Base-by-base conservation (phyloP, 1,140 invertebrate species). In the Cepaea nemoralis region DNA sequence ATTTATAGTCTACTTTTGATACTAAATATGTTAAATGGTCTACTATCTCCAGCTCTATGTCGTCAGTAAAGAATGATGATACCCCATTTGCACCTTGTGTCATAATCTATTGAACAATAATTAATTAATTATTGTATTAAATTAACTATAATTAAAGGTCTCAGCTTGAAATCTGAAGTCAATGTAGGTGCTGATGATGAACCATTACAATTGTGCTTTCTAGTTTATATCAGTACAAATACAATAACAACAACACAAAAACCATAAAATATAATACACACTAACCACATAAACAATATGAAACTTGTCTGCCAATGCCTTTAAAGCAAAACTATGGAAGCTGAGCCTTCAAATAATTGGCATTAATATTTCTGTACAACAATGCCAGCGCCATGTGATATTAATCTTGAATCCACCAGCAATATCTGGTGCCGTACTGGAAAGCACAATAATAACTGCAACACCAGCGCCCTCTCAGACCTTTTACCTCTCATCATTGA, bases 401-500 rank as follows among this genome's bases (percentile, higher is more conserved):
- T n/a, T 22, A 63, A 16, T 31, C 59, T 63, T 27, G 16, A 63
- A 63, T 63, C 59, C 59, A 6, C 27, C 33, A 27, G 27, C 27
- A 63, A 2, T 63, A 63, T 63, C 27, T 63, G 59, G 27, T 63
- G 59, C 59, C 33, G 27, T 31, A 16, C 59, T 6, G 5, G 59
- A 31, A 63, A 31, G 27, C 59, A 63, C n/a, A 63, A 63, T 63
- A 6, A 10, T 31, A 31, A 27, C 27, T 27, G 19, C 37, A 81
- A 66, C 67, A 69, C 50, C 42, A 63, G 45, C 40, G 31, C n/a
- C 0, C 33, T 31, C 66, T 82, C 81, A 66, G 76, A 82, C 81
- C 81, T 82, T 82, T 82, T 82, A 82, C 81, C 81, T 63, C 45
- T 82, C 81, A 82, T 82, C 81, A 82, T n/a, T 63, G 81, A 77